Base-by-base conservation (phyloP, 2,113 vertebrate genomes). In the Dromaius novaehollandiae region DNA sequence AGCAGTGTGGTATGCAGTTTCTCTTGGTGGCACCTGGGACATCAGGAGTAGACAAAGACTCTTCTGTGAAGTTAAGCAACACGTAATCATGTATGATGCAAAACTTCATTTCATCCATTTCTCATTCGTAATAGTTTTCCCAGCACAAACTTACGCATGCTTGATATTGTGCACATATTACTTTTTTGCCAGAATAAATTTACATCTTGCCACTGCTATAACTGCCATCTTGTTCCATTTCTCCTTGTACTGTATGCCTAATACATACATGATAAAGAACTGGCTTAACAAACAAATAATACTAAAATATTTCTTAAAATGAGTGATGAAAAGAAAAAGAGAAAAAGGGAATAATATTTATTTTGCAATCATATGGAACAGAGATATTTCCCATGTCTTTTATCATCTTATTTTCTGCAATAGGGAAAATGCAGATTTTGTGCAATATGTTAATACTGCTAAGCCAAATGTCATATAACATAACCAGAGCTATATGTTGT, bases 131-230 rank as follows among this genome's bases (percentile, higher is more conserved):
- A 84, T 53, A 87, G 48, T 94, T 97, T 97, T 95, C 79, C 91
- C 83, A 86, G 93, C 95, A 97, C 97, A 97, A 93, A 92, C 38
- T 82, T 89, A 78, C 97, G 96, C 95, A 95, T 96, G 96, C 96
- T 98, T 94, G 82, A 97, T 95, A 90, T 96, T 98, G 97, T 97
- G 91, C 96, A 93, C 93, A 85, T 94, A 87, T 95, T 97, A 96
- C 95, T 98, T 96, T 97, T 96, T 96, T 97, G 69, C 93, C 91
- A 96, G 93, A 97, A 97, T 97, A 97, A 97, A 96, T 96, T 96
- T 97, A 95, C 96, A 96, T 97, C 86, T 95, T 96, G 88, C 93
- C 96, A 56, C 95, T 97, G 92, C 84, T 97, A 76, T 95, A 96
- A 95, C 17, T 88, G 86, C 89, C 94, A 96, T 95, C 94, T 89